phyloP scores from a whole-genome alignment of 92 coral and sea anemone genomes.

The Phymanthus crucifer region DNA sequence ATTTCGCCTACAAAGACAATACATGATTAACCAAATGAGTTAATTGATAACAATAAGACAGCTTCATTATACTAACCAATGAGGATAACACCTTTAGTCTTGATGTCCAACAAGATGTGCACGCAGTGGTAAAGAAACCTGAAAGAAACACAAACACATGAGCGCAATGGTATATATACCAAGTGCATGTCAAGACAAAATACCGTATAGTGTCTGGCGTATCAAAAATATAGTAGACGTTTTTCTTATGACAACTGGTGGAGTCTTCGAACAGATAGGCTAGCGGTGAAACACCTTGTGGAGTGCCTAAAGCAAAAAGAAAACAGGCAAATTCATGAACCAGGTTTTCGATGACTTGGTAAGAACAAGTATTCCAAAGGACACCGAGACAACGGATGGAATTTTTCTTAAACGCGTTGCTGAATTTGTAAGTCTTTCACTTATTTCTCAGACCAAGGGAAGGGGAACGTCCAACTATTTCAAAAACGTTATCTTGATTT shows the following conservation, averaged over 20 bases:
- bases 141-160: neutral
- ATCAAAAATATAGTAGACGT: conserved; percentile 89
- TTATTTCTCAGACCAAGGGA: too few relatives aligned
- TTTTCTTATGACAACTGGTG: conserved; percentile 64
- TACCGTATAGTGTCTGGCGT: conserved; percentile 93
- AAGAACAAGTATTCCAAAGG: too few relatives aligned
- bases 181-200: neutral
- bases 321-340: neutral
- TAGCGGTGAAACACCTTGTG: conserved; percentile 58
- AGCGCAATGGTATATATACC: neutral
- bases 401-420: too few relatives aligned
- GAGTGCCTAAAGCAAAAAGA: neutral
- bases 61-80: conserved; percentile 75
- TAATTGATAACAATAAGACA: neutral
- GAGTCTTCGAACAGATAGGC: conserved; percentile 92
- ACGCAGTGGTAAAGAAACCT: conserved; percentile 85
- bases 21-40: neutral
- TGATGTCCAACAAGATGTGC: conserved; percentile 82
- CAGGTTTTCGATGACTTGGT: neutral
- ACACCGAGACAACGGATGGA: too few relatives aligned
- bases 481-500: too few relatives aligned
- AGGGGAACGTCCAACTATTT: too few relatives aligned
- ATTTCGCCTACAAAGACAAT: conserved; percentile 67
- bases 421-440: too few relatives aligned
- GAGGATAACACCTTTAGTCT: conserved; percentile 83